Conservation (phyloP, 2,797 vertebrate species). For the Geotrypetes seraphini region DNA sequence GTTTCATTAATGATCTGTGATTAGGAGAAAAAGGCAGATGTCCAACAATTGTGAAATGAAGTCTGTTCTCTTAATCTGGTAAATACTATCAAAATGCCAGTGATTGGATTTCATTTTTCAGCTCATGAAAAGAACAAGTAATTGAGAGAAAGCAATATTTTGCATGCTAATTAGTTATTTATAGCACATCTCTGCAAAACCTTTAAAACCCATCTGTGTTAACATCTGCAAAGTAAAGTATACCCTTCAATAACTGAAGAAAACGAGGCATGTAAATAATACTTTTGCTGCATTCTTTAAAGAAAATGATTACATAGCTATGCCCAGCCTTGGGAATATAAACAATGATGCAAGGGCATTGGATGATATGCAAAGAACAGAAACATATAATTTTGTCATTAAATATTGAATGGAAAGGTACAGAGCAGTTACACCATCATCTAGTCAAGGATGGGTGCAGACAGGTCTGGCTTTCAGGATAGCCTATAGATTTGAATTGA, state of each 20-base stretch:
- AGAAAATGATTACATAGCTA: too few species aligned
- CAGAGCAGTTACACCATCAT: too few species aligned
- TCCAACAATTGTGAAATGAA: conserved; percentile 16
- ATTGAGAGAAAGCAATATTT: conserved; percentile 17
- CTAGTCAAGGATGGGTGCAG: too few species aligned
- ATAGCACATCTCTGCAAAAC: conserved; percentile 6
- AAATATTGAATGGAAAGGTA: too few species aligned
- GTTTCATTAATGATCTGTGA: conserved; percentile 3
- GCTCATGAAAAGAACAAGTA: conserved; percentile 16
- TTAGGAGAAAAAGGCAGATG: conserved; percentile 11
- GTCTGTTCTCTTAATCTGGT: conserved; percentile 10
- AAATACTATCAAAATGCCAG: conserved; percentile 9
- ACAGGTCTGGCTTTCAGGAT: too few species aligned
- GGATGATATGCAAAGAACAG: too few species aligned
- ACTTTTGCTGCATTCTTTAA: too few species aligned
- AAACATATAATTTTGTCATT: too few species aligned
- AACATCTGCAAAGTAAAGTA: conserved; percentile 16
- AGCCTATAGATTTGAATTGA: too few species aligned
- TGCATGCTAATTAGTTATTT: conserved; percentile 25
- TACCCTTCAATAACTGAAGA: conserved; percentile 5
- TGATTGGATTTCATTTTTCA: conserved; percentile 10
- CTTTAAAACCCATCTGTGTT: conserved; percentile 14
- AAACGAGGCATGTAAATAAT: conserved; percentile 5
- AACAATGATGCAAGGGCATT: too few species aligned
- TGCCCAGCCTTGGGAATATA: too few species aligned